Evolutionary conservation across 2,888 invertebrate genomes (phyloP).

Genomic region (Mythimna loreyi): DNA sequence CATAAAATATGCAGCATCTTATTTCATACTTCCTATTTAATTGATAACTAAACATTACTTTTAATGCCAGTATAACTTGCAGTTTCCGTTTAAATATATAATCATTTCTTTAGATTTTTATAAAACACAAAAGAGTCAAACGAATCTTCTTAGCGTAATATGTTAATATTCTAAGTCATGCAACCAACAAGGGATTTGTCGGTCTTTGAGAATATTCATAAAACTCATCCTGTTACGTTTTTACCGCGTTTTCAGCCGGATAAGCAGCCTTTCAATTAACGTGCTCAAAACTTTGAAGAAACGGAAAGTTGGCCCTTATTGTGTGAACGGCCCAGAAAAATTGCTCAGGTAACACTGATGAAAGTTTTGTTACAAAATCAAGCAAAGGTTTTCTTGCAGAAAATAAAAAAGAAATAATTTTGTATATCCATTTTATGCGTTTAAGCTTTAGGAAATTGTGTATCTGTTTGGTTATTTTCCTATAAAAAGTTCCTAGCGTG

Average conservation of each 20-base stretch:
- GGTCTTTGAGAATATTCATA: constrained; percentile 66
- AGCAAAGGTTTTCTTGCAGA: not conserved
- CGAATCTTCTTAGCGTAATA: constrained; percentile 18
- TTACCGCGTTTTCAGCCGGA: constrained; percentile 61
- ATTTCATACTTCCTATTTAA: too few relatives aligned
- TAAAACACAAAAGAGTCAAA: constrained; percentile 28
- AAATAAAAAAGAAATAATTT: not conserved
- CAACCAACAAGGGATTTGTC: constrained; percentile 64
- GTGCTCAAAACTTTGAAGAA: constrained; percentile 62
- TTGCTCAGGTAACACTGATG: constrained; percentile 18
- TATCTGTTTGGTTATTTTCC: not conserved
- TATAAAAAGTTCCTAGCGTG: not conserved
- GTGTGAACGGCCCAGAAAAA: constrained; percentile 22
- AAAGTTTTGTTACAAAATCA: constrained; percentile 5
- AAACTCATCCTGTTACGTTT: constrained; percentile 68
- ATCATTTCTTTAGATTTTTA: not conserved
- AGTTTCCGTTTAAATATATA: too few relatives aligned
- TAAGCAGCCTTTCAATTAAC: constrained; percentile 72
- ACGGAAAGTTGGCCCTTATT: constrained; percentile 54
- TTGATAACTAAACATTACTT: too few relatives aligned
- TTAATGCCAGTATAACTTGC: too few relatives aligned
- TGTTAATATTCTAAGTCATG: constrained; percentile 59
- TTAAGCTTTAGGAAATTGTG: too few relatives aligned
- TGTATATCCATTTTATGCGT: too few relatives aligned
- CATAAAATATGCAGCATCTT: too few relatives aligned